Conservation (phyloP, 2,113 vertebrate species). For the Otis tarda region DNA sequence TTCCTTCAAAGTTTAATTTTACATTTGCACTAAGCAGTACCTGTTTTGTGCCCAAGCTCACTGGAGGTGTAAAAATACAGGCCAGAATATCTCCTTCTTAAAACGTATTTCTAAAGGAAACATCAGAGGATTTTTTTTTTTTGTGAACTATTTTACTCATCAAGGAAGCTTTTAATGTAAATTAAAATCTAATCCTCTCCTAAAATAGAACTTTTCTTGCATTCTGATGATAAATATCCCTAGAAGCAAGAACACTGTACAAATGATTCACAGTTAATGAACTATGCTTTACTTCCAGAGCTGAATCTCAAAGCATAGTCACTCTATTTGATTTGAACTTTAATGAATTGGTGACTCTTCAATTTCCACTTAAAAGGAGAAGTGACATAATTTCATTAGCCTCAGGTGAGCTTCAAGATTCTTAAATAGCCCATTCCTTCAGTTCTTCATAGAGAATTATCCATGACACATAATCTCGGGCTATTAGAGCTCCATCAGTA, state of each 20-base stretch:
- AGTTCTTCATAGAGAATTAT: background rate
- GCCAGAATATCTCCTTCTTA: background rate
- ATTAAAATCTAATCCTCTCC: constrained; percentile 55
- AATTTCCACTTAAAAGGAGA: constrained; percentile 55
- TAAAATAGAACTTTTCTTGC: constrained; percentile 52
- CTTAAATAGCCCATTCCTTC: constrained; percentile 1
- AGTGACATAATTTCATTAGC: constrained; percentile 55
- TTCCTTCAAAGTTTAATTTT: background rate
- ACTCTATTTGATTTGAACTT: constrained; percentile 54
- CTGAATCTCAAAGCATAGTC: constrained; percentile 54
- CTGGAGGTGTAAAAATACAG: background rate
- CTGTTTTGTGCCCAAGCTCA: background rate
- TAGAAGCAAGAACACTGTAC: constrained; percentile 48
- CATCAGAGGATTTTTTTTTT: background rate
- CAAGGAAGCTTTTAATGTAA: constrained; percentile 53
- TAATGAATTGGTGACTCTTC: constrained; percentile 40
- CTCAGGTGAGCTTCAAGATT: constrained; percentile 33
- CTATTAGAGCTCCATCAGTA: background rate
- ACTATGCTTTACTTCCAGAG: constrained; percentile 48
- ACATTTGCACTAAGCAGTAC: background rate
- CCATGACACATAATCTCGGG: background rate
- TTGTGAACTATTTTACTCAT: constrained; percentile 6
- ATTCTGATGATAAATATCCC: constrained; percentile 63
- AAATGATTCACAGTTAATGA: constrained; percentile 62
- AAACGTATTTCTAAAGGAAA: background rate